phyloP scores from a whole-genome alignment of 2,113 vertebrate genomes.

The Prunella fulvescens region DNA sequence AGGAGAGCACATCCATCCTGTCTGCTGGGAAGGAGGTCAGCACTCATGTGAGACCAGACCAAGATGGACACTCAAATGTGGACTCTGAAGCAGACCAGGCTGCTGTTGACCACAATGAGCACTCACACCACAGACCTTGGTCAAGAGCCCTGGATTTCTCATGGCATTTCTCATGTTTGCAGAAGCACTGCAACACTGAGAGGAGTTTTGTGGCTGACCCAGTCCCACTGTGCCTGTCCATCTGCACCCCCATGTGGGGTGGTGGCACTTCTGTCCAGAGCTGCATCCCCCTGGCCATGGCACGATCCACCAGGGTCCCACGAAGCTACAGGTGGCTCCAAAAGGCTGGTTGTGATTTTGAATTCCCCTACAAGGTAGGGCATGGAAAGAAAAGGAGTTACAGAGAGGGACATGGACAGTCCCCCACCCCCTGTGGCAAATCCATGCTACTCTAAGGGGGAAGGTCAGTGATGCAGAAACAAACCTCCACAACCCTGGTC shows the following conservation, averaged over 20 bases:
- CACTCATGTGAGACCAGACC: accelerated
- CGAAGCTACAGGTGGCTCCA: neutral
- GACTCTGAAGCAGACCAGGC: neutral
- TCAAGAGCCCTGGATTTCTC: neutral
- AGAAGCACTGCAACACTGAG: neutral
- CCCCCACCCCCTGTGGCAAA: accelerated
- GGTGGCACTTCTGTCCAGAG: neutral
- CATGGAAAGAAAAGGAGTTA: neutral
- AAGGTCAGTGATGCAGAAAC: neutral
- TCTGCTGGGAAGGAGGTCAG: neutral
- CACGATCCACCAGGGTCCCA: accelerated
- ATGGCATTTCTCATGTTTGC: neutral
- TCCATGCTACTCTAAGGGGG: accelerated
- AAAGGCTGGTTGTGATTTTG: neutral
- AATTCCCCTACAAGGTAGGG: accelerated
- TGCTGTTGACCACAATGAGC: accelerated
- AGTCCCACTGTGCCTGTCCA: accelerated
- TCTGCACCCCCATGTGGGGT: accelerated
- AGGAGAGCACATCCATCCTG: neutral
- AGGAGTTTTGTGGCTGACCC: neutral
- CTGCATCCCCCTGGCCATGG: too few species aligned
- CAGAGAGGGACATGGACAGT: neutral
- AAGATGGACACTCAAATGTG: accelerated
- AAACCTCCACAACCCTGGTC: neutral
- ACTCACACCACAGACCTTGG: neutral